Conservation (phyloP, 2,797 vertebrate species). For the Enteromius argenteus region DNA sequence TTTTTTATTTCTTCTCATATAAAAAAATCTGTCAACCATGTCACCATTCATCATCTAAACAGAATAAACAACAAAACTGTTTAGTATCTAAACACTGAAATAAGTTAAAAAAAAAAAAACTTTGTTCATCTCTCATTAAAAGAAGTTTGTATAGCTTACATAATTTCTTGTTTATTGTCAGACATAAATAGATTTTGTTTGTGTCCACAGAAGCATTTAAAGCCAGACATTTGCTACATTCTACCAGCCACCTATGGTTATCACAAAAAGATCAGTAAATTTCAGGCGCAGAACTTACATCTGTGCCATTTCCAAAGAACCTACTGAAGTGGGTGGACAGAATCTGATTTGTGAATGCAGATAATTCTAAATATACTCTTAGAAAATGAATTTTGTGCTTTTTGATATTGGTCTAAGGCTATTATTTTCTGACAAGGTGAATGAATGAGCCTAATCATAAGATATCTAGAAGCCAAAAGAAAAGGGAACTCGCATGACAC, state of each 20-base stretch:
- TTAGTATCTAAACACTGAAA: background rate
- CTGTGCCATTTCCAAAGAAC: slow-evolving; percentile 19
- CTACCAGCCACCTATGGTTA: background rate
- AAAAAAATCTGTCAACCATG: background rate
- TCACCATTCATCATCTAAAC: background rate
- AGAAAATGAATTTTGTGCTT: background rate
- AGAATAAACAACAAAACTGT: background rate
- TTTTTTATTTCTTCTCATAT: background rate
- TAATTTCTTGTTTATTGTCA: slow-evolving; percentile 12
- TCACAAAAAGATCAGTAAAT: background rate
- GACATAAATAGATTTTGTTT: background rate
- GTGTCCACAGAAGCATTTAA: background rate
- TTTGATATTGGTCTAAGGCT: background rate
- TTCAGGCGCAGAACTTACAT: background rate
- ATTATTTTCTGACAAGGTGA: background rate
- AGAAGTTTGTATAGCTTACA: background rate
- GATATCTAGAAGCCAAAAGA: background rate
- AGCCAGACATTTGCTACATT: background rate
- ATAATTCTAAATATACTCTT: background rate
- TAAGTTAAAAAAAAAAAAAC: background rate
- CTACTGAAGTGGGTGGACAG: background rate
- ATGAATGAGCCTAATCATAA: background rate
- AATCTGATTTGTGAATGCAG: slow-evolving; percentile 16
- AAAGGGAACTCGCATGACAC: background rate
- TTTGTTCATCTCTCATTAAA: background rate